Evolutionary conservation across 2,797 vertebrate genomes (phyloP).

Genomic region (Platyrinchus mystaceus): DNA sequence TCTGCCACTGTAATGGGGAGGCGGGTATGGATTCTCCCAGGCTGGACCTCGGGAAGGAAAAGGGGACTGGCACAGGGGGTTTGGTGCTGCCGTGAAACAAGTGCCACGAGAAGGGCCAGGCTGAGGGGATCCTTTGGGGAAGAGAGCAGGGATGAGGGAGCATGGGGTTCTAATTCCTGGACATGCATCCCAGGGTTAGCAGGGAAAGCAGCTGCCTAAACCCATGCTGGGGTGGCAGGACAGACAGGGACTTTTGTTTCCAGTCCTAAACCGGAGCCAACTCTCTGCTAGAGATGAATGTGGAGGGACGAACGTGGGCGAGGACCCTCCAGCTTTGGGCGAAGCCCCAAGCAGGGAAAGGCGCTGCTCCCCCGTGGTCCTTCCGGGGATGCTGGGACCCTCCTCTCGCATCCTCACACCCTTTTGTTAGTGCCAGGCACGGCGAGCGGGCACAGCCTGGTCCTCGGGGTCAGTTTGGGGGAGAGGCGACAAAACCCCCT

Average conservation of each 20-base stretch:
- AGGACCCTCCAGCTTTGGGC: neutral
- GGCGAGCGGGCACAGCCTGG: neutral
- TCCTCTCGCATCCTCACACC: neutral
- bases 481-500: neutral
- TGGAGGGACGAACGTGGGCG: rapidly evolving
- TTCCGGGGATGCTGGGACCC: neutral
- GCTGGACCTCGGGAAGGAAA: neutral
- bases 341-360: neutral
- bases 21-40: neutral
- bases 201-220: neutral
- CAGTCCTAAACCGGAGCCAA: neutral
- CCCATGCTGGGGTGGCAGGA: rapidly evolving
- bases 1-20: neutral
- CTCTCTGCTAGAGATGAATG: neutral
- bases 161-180: neutral
- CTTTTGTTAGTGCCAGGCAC: neutral
- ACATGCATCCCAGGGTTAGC: rapidly evolving
- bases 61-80: neutral
- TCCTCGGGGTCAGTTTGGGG: neutral
- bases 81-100: neutral
- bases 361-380: neutral
- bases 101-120: neutral
- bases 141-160: neutral
- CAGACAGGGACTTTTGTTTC: neutral
- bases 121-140: neutral